These are phyloP conservation scores for Oriolus oriolus DNA, from an alignment of 2,113 vertebrate species.

Conservation along the genomic window DNA sequence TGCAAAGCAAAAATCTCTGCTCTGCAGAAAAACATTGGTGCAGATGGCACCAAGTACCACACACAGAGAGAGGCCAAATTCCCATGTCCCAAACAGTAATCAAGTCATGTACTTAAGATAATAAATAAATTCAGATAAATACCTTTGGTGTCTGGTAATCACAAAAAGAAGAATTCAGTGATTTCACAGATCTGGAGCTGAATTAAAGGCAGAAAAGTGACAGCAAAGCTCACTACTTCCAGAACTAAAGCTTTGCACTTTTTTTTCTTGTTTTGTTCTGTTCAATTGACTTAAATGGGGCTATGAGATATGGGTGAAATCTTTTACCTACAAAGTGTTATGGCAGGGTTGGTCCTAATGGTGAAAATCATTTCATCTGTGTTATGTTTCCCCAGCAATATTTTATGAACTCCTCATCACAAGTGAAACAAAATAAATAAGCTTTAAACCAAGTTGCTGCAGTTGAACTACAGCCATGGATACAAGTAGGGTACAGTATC, in stretches of 20 bases:
- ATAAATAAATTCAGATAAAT: neutral
- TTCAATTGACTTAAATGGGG: neutral
- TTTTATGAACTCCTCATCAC: neutral
- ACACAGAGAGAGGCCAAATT: neutral
- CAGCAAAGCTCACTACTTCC: neutral
- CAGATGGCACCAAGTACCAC: neutral
- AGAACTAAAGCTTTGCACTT: neutral
- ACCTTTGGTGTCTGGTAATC: neutral
- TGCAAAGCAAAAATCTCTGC: neutral
- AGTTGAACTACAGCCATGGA: neutral
- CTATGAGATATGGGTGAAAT: neutral
- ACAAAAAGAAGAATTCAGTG: neutral
- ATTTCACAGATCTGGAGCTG: neutral
- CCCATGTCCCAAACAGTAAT: neutral
- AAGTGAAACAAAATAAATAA: neutral
- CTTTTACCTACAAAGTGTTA: neutral
- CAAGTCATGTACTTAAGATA: neutral
- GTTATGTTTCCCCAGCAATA: neutral
- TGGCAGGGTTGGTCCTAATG: neutral
- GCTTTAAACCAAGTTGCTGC: neutral
- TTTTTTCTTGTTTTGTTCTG: neutral
- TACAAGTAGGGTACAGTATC: neutral
- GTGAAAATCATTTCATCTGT: neutral
- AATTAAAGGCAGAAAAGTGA: neutral
- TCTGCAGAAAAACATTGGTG: neutral